A percentile compares a stretch with the other conserved stretches of the same genome.
Conservation (phyloP, 2,797 vertebrate species). For the Acrocephalus scirpaceus region DNA sequence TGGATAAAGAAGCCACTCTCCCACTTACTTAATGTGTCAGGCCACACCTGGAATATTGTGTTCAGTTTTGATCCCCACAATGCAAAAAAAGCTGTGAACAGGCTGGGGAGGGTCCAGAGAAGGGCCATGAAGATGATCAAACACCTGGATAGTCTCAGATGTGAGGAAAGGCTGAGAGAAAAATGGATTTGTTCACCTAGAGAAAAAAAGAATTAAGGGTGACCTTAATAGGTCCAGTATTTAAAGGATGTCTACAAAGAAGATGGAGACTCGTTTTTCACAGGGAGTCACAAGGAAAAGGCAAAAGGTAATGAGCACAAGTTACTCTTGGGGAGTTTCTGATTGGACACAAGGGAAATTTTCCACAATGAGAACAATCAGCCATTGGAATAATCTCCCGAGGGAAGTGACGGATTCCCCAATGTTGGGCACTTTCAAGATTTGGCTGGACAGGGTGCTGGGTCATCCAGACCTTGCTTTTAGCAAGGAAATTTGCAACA, state of each 20-base stretch:
- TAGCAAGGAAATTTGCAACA: neutral
- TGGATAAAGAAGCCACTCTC: neutral
- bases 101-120: neutral
- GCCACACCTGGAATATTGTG: neutral
- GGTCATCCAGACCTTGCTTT: neutral
- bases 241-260: neutral
- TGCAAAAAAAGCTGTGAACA: neutral
- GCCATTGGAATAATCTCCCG: neutral
- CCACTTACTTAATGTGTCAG: neutral
- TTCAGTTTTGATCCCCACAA: neutral
- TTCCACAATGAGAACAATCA: neutral
- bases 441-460: neutral
- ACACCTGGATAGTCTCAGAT: neutral
- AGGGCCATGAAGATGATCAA: neutral
- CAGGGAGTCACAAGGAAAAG: neutral
- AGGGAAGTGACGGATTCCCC: neutral
- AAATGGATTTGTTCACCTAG: neutral
- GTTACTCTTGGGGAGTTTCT: neutral
- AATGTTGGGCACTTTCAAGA: fast-evolving
- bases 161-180: neutral
- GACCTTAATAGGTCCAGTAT: neutral
- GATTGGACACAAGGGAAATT: neutral
- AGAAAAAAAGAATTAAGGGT: neutral
- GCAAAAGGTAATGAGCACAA: neutral
- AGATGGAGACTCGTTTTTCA: neutral